Base-by-base conservation (phyloP, 2,888 invertebrate species). In the Dicycla oo region DNA sequence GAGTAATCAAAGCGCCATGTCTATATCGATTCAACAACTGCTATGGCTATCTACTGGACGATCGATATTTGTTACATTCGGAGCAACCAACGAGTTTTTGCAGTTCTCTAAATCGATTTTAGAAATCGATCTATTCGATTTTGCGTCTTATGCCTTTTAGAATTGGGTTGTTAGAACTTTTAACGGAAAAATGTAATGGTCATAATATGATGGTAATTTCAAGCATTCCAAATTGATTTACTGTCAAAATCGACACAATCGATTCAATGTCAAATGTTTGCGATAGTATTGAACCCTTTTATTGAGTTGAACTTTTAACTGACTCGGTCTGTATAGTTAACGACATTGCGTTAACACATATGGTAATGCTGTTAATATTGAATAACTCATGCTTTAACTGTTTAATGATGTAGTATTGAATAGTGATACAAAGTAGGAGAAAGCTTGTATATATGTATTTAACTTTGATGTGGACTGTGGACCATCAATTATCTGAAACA, bases 1-100 rank as follows among this genome's bases (percentile, higher is more conserved):
- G 91, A 93, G 92, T 93, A 95, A 95, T 95, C 95, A 95, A 94
- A 94, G 92, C 93, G 89, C 93, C 94, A 92, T 94, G 95, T 95
- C 94, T 92, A 91, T 93, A 94, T 94, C 94, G 93, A 94, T 94
- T 91, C 93, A 93, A 94, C 94, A 93, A 94, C 91, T 86, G 90
- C 91, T 90, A 90, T 73, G 90, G 93, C 94, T 94, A 95, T 95
- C 95, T 93, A 76, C 82, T 86, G 84, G 88, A 92, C 93, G 93
- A 95, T 95, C 95, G 92, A 94, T 94, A 94, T 94, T 94, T 93
- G 94, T 95, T 93, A 93, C 92, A 91, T 93, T 93, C 89, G 88
- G 86, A 89, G 89, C 88, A 85, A 90, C 93, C 89, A 94, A 91
- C 84, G 76, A 83, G 76, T 88, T 89, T 90, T 88, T 90, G 80